A percentile compares a stretch with the other conserved stretches of the same genome.
phyloP scores from a whole-genome alignment of 2,797 vertebrate species.

The Pempheris klunzingeri region DNA sequence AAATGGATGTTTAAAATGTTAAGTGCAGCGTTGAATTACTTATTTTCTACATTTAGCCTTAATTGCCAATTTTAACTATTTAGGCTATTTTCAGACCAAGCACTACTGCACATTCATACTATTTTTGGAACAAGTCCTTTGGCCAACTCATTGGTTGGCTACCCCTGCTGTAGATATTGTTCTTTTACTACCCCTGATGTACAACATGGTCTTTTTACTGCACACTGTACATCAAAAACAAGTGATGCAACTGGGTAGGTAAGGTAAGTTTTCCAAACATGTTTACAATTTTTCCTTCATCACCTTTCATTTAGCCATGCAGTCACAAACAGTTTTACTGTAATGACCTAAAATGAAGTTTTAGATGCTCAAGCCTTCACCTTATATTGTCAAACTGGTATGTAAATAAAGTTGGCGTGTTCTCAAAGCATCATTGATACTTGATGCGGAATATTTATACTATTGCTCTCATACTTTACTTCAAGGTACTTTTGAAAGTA shows the following conservation, averaged over 20 bases:
- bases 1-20: no score
- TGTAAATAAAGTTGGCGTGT: neutral
- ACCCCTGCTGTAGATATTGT: no score
- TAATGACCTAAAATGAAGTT: neutral
- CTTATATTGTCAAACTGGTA: neutral
- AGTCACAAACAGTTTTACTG: neutral
- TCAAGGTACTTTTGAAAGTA: no score
- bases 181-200: neutral
- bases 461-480: neutral
- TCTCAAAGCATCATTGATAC: neutral
- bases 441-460: neutral
- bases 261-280: neutral
- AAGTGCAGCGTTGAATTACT: no score
- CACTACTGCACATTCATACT: no score
- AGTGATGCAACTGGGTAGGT: fast-evolving
- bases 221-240: neutral
- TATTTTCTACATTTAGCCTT: no score
- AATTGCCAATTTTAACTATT: no score
- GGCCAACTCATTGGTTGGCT: no score
- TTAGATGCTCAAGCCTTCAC: neutral
- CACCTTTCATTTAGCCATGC: neutral
- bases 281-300: neutral
- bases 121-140: no score
- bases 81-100: no score
- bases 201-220: neutral